A percentile compares a stretch with the other conserved stretches of the same genome.
phyloP scores from a whole-genome alignment of 2,888 invertebrate genomes.

The Nezara viridula region DNA sequence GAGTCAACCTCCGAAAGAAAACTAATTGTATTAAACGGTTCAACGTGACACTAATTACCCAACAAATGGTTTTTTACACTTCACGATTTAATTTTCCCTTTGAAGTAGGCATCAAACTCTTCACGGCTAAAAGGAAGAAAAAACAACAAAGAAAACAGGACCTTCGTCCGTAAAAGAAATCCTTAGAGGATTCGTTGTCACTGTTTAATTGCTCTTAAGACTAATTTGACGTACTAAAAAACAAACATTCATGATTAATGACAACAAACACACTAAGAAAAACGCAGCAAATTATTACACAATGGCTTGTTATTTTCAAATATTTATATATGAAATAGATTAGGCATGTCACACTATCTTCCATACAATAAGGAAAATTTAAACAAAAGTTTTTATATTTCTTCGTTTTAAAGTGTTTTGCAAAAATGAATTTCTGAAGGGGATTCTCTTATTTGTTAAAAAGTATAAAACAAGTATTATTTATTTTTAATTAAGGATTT shows the following conservation, averaged over 20 bases:
- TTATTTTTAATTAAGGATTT: too few species aligned
- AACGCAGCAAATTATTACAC: too few species aligned
- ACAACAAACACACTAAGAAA: too few species aligned
- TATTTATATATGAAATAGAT: too few species aligned
- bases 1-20: not conserved
- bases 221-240: not conserved
- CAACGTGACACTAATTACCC: slow-evolving; percentile 10
- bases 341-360: too few species aligned
- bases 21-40: slow-evolving; percentile 53
- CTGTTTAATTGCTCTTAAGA: not conserved
- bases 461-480: too few species aligned
- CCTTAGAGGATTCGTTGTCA: not conserved
- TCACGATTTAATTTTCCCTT: slow-evolving; percentile 21
- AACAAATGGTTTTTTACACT: slow-evolving; percentile 37
- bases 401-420: too few species aligned
- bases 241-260: not conserved
- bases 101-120: not conserved
- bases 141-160: not conserved
- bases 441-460: too few species aligned
- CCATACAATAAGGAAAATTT: too few species aligned
- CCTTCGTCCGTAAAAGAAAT: not conserved
- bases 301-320: too few species aligned
- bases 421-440: too few species aligned
- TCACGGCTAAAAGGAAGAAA: not conserved
- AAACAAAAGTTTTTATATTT: too few species aligned